A percentile compares a stretch with the other conserved stretches of the same genome.
These are phyloP conservation scores for Carcinoscorpius rotundicauda DNA, from an alignment of 1,140 invertebrate genomes.

Conservation along the genomic window DNA sequence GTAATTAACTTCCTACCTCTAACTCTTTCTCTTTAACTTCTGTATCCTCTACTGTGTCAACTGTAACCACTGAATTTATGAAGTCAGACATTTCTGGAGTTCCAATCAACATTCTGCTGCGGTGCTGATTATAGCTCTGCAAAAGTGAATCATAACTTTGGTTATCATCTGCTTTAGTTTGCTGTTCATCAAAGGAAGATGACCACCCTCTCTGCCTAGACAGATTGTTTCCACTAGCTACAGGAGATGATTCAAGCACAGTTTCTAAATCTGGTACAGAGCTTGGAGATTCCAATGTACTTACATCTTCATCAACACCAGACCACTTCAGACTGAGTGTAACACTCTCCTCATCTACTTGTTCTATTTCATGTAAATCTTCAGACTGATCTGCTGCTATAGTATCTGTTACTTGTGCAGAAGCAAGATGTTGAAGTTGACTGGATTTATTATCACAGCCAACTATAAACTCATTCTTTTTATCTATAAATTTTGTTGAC, in stretches of 20 bases:
- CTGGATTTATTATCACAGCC: no score
- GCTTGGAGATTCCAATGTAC: conserved; percentile 9
- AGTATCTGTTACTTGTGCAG: no score
- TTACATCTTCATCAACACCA: not conserved
- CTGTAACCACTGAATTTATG: conserved; percentile 9
- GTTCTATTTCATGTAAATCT: no score
- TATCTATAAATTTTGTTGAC: no score
- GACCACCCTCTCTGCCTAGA: conserved; percentile 53
- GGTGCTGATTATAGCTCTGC: conserved; percentile 28
- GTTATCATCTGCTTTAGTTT: conserved; percentile 22
- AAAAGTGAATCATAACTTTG: conserved; percentile 32
- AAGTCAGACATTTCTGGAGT: conserved; percentile 21
- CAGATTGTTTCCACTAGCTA: conserved; percentile 48
- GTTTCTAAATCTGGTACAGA: conserved; percentile 19
- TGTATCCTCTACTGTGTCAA: not conserved
- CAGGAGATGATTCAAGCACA: conserved; percentile 22
- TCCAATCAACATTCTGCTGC: conserved; percentile 14
- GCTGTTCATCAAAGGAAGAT: conserved; percentile 43
- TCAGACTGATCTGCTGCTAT: no score
- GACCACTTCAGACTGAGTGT: no score
- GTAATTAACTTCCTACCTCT: no score
- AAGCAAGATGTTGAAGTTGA: no score
- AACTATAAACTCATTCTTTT: no score
- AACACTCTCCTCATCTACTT: no score
- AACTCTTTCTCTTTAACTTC: not conserved